phyloP scores from a whole-genome alignment of 1,140 invertebrate genomes.

The Aphidius ervi region DNA sequence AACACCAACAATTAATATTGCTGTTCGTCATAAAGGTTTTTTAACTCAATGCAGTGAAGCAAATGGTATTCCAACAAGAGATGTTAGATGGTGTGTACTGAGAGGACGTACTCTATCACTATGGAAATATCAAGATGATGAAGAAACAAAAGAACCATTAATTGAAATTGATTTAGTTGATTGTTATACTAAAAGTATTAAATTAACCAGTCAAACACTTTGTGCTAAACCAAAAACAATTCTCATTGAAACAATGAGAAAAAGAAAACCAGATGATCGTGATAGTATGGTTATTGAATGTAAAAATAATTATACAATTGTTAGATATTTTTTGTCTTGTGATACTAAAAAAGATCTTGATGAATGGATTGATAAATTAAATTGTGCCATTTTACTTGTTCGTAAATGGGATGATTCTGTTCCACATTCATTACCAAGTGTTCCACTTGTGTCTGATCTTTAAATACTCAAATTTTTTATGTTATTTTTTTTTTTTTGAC shows the following conservation, averaged over 20 bases:
- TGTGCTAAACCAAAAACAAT: conserved; percentile 47
- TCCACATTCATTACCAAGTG: conserved; percentile 8
- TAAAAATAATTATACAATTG: conserved; percentile 23
- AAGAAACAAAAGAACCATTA: conserved; percentile 35
- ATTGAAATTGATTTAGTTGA: conserved; percentile 39
- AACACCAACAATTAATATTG: conserved; percentile 32
- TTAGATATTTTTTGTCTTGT: conserved; percentile 37
- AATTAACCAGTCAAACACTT: conserved; percentile 32
- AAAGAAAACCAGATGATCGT: conserved; percentile 22
- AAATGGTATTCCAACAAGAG: conserved; percentile 38
- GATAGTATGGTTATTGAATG: conserved; percentile 28
- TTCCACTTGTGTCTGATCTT: conserved; percentile 8
- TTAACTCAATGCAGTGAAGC: conserved; percentile 40
- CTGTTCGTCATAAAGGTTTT: conserved; percentile 38
- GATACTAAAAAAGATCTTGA: conserved; percentile 41
- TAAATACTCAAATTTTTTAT: not conserved
- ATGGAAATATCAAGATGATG: conserved; percentile 50
- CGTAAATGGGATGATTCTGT: conserved; percentile 38
- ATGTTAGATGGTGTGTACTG: conserved; percentile 46
- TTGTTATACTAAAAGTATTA: conserved; percentile 33
- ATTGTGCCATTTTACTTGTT: conserved; percentile 38
- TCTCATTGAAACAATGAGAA: conserved; percentile 36
- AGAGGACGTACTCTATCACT: conserved; percentile 38
- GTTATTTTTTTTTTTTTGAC: not conserved
- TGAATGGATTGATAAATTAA: conserved; percentile 44